Conservation (phyloP, 2,888 invertebrate species). For the Epinotia brunnichana region DNA sequence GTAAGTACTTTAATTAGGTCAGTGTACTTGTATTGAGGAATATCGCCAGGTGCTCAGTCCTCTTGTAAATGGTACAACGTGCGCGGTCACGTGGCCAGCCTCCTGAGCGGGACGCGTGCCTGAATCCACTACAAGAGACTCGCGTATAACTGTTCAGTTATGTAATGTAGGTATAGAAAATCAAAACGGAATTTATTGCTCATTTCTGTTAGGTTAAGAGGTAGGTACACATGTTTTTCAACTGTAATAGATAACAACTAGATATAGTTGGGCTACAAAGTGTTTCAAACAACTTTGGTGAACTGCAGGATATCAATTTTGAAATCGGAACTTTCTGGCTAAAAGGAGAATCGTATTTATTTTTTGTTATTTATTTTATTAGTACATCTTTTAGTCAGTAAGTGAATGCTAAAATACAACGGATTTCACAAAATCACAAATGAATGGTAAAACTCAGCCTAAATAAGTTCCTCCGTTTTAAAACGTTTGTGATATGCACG, state of each 20-base stretch:
- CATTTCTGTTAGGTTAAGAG: not conserved
- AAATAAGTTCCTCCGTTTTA: constrained; percentile 46
- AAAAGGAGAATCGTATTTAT: too few relatives aligned
- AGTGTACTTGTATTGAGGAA: constrained; percentile 3
- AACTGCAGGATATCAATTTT: not conserved
- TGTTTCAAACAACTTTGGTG: not conserved
- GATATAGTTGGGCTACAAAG: not conserved
- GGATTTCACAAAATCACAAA: not conserved
- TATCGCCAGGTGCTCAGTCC: not conserved
- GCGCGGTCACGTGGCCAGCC: constrained; percentile 32
- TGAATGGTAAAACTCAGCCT: constrained; percentile 9
- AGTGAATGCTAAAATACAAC: not conserved
- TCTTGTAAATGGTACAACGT: constrained; percentile 18
- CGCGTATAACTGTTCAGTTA: constrained; percentile 4
- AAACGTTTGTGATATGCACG: constrained; percentile 61
- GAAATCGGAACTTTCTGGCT: not conserved
- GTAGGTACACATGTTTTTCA: not conserved
- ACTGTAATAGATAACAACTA: too few relatives aligned
- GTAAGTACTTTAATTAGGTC: not conserved
- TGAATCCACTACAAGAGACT: constrained; percentile 7
- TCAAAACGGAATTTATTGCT: not conserved
- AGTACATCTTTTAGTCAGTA: not conserved
- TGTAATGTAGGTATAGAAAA: constrained; percentile 11
- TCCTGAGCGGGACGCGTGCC: constrained; percentile 33
- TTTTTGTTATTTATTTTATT: too few relatives aligned